A percentile compares a stretch with the other conserved stretches of the same genome.
These are phyloP conservation scores for Lordiphosa mommai DNA, from an alignment of 1,140 invertebrate species.

Conservation along the genomic window DNA sequence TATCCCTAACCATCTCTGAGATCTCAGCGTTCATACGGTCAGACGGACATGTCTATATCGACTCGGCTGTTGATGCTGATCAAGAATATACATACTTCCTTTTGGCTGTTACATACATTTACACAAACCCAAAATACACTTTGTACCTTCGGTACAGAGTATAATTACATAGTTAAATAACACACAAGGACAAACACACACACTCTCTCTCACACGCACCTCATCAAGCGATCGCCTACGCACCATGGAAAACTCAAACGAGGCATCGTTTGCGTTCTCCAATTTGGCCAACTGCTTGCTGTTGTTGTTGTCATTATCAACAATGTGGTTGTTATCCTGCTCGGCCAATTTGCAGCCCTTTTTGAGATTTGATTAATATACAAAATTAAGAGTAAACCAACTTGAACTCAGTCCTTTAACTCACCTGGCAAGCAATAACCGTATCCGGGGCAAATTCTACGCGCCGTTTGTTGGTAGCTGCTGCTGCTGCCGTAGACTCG, in stretches of 20 bases:
- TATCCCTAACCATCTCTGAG: too few relatives aligned
- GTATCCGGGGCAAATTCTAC: slow-evolving; percentile 55
- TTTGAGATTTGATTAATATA: slow-evolving; percentile 19
- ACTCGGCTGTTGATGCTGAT: too few relatives aligned
- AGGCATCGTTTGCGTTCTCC: slow-evolving; percentile 55
- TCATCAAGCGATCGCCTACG: slow-evolving; percentile 72
- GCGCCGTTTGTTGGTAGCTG: slow-evolving; percentile 36
- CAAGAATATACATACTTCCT: too few relatives aligned
- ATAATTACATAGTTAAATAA: too few relatives aligned
- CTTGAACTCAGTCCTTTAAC: too few relatives aligned
- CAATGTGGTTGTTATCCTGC: slow-evolving; percentile 49
- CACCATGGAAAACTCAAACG: slow-evolving; percentile 78
- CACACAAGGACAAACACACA: slow-evolving; percentile 18
- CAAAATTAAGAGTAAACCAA: not conserved
- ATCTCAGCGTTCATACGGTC: too few relatives aligned
- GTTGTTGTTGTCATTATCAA: slow-evolving; percentile 28
- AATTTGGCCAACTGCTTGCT: slow-evolving; percentile 48
- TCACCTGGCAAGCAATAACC: slow-evolving; percentile 52
- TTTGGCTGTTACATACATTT: too few relatives aligned
- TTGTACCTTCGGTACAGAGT: too few relatives aligned
- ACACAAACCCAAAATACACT: too few relatives aligned
- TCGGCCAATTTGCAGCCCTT: slow-evolving; percentile 72
- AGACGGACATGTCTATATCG: too few relatives aligned
- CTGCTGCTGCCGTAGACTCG: slow-evolving; percentile 17
- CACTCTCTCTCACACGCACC: slow-evolving; percentile 44